phyloP scores from a whole-genome alignment of 2,888 invertebrate species.

The Tribolium freemani region DNA sequence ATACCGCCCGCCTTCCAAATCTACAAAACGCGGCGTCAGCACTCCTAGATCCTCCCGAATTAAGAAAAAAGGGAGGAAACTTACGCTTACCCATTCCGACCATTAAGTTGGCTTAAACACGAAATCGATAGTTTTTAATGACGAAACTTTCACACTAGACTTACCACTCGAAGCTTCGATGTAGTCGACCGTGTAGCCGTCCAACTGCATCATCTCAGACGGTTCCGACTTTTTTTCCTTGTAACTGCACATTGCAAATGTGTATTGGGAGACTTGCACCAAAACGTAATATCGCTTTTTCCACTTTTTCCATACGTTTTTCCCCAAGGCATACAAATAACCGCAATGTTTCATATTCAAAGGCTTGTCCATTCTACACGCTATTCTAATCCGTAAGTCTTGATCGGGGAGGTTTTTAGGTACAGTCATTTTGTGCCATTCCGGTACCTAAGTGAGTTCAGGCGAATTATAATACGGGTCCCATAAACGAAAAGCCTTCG shows the following conservation, averaged over 20 bases:
- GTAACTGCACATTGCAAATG: constrained; percentile 99
- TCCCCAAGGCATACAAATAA: constrained; percentile 92
- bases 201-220: constrained; percentile 99
- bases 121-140: not conserved
- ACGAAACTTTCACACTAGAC: constrained; percentile 45
- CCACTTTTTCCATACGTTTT: constrained; percentile 99
- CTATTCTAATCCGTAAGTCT: constrained; percentile 96
- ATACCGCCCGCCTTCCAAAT: constrained; percentile 92
- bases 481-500: constrained; percentile 16
- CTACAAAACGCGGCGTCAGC: constrained; percentile 68
- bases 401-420: constrained; percentile 96
- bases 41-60: constrained; percentile 39
- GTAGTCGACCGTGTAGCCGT: constrained; percentile 99
- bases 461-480: not conserved
- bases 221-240: constrained; percentile 99
- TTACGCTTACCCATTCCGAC: constrained; percentile 87
- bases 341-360: constrained; percentile 99
- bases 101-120: constrained; percentile 85
- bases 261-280: constrained; percentile 99
- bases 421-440: constrained; percentile 98
- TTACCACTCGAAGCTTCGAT: constrained; percentile 95
- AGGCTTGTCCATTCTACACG: constrained; percentile 98
- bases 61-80: constrained; percentile 56
- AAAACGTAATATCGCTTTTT: constrained; percentile 98
- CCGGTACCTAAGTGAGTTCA: constrained; percentile 78